These are phyloP conservation scores for Drosophila equinoxialis DNA, from an alignment of 1,140 invertebrate genomes.

Conservation along the genomic window DNA sequence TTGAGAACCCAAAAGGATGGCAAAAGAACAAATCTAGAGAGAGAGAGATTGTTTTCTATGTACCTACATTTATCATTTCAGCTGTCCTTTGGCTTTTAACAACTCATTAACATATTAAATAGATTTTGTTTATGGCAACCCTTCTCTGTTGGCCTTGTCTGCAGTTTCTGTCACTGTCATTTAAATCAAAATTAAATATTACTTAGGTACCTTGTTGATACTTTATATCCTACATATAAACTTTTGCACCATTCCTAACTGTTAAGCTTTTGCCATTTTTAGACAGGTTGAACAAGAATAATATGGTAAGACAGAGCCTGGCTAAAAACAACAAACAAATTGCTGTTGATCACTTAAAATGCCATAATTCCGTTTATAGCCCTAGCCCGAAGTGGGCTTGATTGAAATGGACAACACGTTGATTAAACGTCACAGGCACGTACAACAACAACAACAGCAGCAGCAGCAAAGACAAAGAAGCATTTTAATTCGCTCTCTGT, in stretches of 20 bases:
- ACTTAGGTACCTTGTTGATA: slow-evolving; percentile 15
- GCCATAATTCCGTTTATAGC: slow-evolving; percentile 74
- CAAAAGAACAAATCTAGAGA: neutral
- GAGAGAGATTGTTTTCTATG: no score
- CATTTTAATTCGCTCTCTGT: slow-evolving; percentile 55
- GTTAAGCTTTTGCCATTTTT: slow-evolving; percentile 38
- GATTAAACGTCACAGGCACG: slow-evolving; percentile 74
- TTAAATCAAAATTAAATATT: slow-evolving; percentile 64
- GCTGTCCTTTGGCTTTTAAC: slow-evolving; percentile 8
- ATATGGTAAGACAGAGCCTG: slow-evolving; percentile 24
- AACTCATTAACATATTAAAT: slow-evolving; percentile 9
- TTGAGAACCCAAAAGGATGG: neutral
- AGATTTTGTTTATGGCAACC: slow-evolving; percentile 57
- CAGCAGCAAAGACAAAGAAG: slow-evolving; percentile 49
- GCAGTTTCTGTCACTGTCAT: slow-evolving; percentile 59
- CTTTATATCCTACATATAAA: slow-evolving; percentile 23
- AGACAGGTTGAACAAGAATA: slow-evolving; percentile 14
- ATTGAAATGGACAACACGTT: slow-evolving; percentile 65
- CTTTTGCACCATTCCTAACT: slow-evolving; percentile 46
- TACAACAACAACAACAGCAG: slow-evolving; percentile 69
- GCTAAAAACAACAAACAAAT: slow-evolving; percentile 52
- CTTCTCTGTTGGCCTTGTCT: slow-evolving; percentile 59
- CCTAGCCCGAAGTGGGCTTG: neutral
- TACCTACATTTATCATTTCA: neutral
- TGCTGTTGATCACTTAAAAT: slow-evolving; percentile 73